Conservation (phyloP, 2,888 invertebrate genomes). For the Caenorhabditis macrosperma region DNA sequence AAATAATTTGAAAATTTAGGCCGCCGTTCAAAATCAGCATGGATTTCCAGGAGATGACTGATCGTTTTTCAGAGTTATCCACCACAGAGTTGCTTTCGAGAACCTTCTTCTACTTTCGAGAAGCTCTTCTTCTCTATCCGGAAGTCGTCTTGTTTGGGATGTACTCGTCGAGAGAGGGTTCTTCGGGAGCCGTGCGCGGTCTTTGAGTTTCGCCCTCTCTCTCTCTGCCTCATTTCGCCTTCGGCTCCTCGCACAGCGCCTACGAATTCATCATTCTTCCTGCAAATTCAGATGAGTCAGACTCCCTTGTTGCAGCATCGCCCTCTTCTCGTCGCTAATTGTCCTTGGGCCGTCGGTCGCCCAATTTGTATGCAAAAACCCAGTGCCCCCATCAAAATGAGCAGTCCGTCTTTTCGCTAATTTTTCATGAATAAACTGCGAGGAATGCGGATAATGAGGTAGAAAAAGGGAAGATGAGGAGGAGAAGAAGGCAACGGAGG, state of each 20-base stretch:
- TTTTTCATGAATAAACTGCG: constrained; percentile 55
- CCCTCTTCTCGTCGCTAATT: constrained; percentile 4
- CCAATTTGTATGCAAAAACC: constrained; percentile 56
- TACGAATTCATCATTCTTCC: constrained; percentile 7
- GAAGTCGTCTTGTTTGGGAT: too few species aligned
- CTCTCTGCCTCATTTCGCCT: too few species aligned
- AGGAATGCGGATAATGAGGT: constrained; percentile 48
- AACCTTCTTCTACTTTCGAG: too few species aligned
- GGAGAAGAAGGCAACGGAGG: neutral
- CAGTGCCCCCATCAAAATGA: constrained; percentile 14
- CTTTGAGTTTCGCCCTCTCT: too few species aligned
- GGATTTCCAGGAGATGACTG: too few species aligned
- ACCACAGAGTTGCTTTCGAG: too few species aligned
- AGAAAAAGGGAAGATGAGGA: neutral
- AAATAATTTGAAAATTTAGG: too few species aligned
- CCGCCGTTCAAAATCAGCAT: too few species aligned
- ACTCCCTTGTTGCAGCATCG: constrained; percentile 25
- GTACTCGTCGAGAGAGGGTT: too few species aligned
- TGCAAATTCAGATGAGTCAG: constrained; percentile 30
- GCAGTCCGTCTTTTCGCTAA: constrained; percentile 34
- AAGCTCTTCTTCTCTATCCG: too few species aligned
- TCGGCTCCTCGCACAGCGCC: neutral
- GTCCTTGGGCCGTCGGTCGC: neutral
- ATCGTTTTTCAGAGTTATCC: too few species aligned
- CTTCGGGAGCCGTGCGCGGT: too few species aligned